A percentile compares a stretch with the other conserved stretches of the same genome.
phyloP scores from a whole-genome alignment of 64 coral and sea anemone genomes.

The Orbicella faveolata region DNA sequence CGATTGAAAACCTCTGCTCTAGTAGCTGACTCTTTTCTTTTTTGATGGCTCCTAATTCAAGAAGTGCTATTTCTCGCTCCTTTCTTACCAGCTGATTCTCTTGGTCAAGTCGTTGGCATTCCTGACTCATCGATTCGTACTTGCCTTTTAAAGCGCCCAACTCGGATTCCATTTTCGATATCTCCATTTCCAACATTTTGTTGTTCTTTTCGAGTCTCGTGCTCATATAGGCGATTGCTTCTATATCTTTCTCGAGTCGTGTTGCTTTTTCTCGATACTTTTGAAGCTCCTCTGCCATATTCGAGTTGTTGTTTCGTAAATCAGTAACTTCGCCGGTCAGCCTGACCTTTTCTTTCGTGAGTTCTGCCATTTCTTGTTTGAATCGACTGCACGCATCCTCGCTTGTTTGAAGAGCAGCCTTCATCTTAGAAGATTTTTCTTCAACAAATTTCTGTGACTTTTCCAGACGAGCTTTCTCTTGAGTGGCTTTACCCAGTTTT shows the following conservation, averaged over 20 bases:
- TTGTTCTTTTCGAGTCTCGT: conserved; percentile 68
- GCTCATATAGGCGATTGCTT: conserved; percentile 46
- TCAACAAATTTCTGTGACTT: conserved; percentile 42
- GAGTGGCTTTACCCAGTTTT: conserved; percentile 55
- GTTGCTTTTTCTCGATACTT: conserved; percentile 44
- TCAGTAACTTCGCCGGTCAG: conserved; percentile 36
- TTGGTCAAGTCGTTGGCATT: conserved; percentile 4
- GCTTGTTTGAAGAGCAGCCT: conserved; percentile 26
- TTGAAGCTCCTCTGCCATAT: conserved; percentile 41
- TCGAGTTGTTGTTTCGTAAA: conserved; percentile 29
- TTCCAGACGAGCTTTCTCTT: conserved; percentile 67
- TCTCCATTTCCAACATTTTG: conserved; percentile 26
- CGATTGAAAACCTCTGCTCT: conserved; percentile 1
- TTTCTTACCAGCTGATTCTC: background rate
- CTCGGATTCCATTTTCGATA: conserved; percentile 52
- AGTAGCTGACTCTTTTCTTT: conserved; percentile 14
- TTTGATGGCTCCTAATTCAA: conserved; percentile 3
- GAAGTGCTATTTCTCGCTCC: background rate
- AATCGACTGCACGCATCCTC: conserved; percentile 50
- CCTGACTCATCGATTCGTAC: background rate
- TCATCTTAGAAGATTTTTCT: conserved; percentile 34
- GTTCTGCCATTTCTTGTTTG: conserved; percentile 23
- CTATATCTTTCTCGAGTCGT: conserved; percentile 64
- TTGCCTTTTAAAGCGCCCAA: conserved; percentile 17
- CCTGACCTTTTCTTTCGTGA: conserved; percentile 40